Conservation (phyloP, 2,113 vertebrate genomes). For the Pandion haliaetus region DNA sequence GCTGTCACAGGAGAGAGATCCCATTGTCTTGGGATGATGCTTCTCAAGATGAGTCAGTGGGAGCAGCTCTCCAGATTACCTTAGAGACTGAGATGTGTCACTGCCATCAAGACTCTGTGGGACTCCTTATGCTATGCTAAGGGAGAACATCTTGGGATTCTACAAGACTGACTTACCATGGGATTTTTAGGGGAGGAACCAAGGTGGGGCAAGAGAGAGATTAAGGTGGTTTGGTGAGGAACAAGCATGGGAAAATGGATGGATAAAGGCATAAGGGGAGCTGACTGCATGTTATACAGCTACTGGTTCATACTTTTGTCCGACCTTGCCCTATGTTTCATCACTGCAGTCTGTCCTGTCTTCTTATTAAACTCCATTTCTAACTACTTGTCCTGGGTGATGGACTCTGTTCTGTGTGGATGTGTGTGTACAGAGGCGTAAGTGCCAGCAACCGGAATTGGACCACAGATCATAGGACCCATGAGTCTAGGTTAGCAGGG, state of each 20-base stretch:
- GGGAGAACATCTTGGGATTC: not conserved
- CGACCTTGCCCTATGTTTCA: not conserved
- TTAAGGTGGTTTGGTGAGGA: not conserved
- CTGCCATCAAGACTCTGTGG: not conserved
- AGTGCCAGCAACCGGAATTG: not conserved
- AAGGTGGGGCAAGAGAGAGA: not conserved
- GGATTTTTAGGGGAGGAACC: not conserved
- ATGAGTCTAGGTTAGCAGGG: not conserved
- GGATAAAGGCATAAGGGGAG: not conserved
- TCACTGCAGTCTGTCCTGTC: not conserved
- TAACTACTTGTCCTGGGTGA: not conserved
- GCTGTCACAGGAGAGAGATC: not conserved
- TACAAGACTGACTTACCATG: not conserved
- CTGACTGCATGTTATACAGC: not conserved
- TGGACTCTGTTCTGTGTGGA: not conserved
- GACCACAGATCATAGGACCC: not conserved
- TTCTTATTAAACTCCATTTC: not conserved
- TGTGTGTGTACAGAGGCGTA: not conserved
- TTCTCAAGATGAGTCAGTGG: not conserved
- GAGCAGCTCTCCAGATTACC: not conserved
- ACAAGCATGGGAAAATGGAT: not conserved
- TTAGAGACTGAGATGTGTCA: not conserved
- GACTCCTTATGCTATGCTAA: not conserved
- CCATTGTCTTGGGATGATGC: not conserved
- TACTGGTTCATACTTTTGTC: not conserved